phyloP scores from a whole-genome alignment of 2,888 invertebrate genomes.

The Emmelina monodactyla region DNA sequence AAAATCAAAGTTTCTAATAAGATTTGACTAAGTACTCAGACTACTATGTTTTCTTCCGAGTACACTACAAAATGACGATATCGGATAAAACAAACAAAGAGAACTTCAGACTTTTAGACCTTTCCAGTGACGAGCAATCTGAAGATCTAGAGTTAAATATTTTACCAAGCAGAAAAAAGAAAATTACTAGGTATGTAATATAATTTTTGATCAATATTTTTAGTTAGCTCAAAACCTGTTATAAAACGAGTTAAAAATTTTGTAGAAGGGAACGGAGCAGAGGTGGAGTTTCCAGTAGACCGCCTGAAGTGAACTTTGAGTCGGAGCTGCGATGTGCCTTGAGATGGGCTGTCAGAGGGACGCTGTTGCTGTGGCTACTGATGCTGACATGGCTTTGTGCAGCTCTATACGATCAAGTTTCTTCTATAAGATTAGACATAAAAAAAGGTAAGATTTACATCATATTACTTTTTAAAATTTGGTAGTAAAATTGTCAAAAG shows the following conservation, averaged over 20 bases:
- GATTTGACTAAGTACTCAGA: not conserved
- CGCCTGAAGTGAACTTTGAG: slow-evolving; percentile 34
- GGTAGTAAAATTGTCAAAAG: too few species aligned
- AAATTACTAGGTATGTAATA: slow-evolving; percentile 57
- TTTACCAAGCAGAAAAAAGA: slow-evolving; percentile 64
- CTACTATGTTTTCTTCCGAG: not conserved
- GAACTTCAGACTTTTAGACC: slow-evolving; percentile 69
- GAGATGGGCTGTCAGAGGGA: slow-evolving; percentile 49
- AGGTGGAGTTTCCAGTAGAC: slow-evolving; percentile 19
- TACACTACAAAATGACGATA: slow-evolving; percentile 34
- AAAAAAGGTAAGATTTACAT: slow-evolving; percentile 30
- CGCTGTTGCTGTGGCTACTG: slow-evolving; percentile 48
- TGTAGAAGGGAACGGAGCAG: slow-evolving; percentile 44
- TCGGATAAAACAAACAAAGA: slow-evolving; percentile 65
- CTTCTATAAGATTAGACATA: slow-evolving; percentile 40
- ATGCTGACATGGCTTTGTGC: slow-evolving; percentile 61
- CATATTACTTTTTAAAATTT: too few species aligned
- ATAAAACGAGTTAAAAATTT: slow-evolving; percentile 5
- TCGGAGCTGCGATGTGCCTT: slow-evolving; percentile 46
- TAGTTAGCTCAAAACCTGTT: not conserved
- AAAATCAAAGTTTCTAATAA: too few species aligned
- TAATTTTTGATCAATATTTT: slow-evolving; percentile 1
- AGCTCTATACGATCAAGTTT: slow-evolving; percentile 50
- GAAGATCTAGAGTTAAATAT: slow-evolving; percentile 68
- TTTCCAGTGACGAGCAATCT: slow-evolving; percentile 69